phyloP scores from a whole-genome alignment of 2,113 vertebrate species.

The Apteryx mantelli region DNA sequence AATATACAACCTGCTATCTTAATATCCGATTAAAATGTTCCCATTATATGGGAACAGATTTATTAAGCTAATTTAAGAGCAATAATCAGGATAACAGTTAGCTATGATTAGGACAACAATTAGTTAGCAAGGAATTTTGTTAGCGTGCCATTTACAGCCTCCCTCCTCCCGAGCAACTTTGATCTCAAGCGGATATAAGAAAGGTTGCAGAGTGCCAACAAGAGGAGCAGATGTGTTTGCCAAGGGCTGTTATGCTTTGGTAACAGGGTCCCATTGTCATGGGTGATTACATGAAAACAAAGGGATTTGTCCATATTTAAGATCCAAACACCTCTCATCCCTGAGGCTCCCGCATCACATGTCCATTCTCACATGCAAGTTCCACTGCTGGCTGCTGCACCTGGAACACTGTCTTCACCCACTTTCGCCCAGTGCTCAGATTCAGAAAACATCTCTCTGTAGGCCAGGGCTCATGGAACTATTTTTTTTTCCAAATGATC shows the following conservation, averaged over 20 bases:
- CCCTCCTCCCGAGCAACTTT: neutral
- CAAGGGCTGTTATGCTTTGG: neutral
- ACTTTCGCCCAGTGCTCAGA: neutral
- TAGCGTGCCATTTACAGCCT: neutral
- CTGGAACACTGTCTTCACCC: neutral
- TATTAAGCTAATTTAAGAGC: neutral
- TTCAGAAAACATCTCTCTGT: neutral
- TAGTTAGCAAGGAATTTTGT: neutral
- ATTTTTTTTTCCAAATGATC: neutral
- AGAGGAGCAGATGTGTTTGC: neutral
- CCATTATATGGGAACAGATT: neutral
- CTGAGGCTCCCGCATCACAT: neutral
- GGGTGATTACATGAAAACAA: neutral
- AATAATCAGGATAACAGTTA: neutral
- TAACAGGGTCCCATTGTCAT: neutral
- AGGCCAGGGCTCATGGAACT: no score
- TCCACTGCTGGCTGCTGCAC: neutral
- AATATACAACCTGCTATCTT: neutral
- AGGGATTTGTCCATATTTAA: neutral
- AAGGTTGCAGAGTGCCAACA: neutral
- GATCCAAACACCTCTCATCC: neutral
- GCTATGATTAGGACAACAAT: neutral
- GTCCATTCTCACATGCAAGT: neutral
- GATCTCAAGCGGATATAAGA: neutral
- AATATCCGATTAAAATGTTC: neutral